Conservation (phyloP, 35 echinoderm and acorn worm genomes). For the Chiridota heheva region DNA sequence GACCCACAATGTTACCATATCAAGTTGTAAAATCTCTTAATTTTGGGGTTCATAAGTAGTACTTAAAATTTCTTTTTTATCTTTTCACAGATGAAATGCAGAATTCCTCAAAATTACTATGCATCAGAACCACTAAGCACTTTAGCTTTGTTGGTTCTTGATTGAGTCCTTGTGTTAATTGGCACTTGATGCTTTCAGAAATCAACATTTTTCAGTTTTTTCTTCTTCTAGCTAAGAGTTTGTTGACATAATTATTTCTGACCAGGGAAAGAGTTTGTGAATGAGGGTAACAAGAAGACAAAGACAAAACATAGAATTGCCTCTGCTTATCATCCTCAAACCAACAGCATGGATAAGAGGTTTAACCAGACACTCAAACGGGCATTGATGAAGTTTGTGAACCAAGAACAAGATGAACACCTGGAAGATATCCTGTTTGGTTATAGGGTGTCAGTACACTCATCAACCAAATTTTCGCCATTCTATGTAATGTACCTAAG, state of each 20-base stretch:
- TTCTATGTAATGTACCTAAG: constrained; percentile 52
- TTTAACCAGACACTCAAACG: constrained; percentile 41
- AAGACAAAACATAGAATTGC: constrained; percentile 17
- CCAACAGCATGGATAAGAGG: constrained; percentile 37
- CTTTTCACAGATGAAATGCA: too few relatives aligned
- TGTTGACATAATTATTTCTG: not conserved
- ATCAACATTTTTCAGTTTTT: too few relatives aligned
- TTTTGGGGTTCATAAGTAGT: too few relatives aligned
- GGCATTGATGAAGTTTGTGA: constrained; percentile 20
- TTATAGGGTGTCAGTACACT: constrained; percentile 28
- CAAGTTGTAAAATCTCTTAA: too few relatives aligned
- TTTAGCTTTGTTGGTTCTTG: too few relatives aligned
- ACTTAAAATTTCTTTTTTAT: too few relatives aligned
- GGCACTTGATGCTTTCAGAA: too few relatives aligned
- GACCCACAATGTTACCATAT: too few relatives aligned
- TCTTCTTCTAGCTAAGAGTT: not conserved
- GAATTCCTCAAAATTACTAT: too few relatives aligned
- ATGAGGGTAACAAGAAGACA: not conserved
- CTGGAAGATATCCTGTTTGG: constrained; percentile 39
- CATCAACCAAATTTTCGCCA: constrained; percentile 25
- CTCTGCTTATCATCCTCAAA: constrained; percentile 54
- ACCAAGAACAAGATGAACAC: constrained; percentile 5
- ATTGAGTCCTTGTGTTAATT: too few relatives aligned
- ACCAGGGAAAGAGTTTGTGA: constrained; percentile 16
- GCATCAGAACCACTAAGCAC: too few relatives aligned